Percentiles rank a stretch among this genome's conserved stretches.
Conservation (phyloP, 1,140 invertebrate species). For the Paraescarpia echinospica region DNA sequence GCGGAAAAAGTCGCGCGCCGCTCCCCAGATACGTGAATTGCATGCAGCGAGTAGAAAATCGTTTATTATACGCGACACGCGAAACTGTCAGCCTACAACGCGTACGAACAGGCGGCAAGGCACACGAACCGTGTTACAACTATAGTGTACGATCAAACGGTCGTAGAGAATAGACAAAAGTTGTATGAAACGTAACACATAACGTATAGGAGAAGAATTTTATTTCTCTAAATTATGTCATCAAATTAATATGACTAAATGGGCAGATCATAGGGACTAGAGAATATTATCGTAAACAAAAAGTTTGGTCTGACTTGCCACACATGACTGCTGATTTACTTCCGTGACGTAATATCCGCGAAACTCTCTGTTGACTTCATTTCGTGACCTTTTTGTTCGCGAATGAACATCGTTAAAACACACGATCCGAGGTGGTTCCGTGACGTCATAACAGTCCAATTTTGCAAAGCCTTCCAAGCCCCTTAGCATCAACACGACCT, state of each 20-base stretch:
- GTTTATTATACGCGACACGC: not conserved
- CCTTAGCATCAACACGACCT: not conserved
- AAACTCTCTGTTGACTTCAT: not conserved
- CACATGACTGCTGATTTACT: not conserved
- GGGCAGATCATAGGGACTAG: too few species aligned
- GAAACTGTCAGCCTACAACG: not conserved
- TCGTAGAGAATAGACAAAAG: not conserved
- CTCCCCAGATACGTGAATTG: not conserved
- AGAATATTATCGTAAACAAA: too few species aligned
- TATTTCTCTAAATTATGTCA: not conserved
- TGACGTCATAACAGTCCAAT: not conserved
- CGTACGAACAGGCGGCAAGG: not conserved
- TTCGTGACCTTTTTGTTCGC: not conserved
- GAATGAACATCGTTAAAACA: not conserved
- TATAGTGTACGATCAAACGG: not conserved
- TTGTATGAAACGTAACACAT: not conserved
- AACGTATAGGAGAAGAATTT: not conserved
- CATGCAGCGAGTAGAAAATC: not conserved
- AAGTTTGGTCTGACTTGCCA: not conserved
- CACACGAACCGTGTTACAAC: not conserved
- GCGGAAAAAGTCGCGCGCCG: not conserved
- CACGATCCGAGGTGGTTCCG: not conserved
- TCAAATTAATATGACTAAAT: too few species aligned
- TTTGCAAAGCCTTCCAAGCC: not conserved
- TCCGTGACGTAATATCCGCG: not conserved